Base-by-base conservation (phyloP, 92 coral and sea anemone species). In the Actinostola sp. region DNA sequence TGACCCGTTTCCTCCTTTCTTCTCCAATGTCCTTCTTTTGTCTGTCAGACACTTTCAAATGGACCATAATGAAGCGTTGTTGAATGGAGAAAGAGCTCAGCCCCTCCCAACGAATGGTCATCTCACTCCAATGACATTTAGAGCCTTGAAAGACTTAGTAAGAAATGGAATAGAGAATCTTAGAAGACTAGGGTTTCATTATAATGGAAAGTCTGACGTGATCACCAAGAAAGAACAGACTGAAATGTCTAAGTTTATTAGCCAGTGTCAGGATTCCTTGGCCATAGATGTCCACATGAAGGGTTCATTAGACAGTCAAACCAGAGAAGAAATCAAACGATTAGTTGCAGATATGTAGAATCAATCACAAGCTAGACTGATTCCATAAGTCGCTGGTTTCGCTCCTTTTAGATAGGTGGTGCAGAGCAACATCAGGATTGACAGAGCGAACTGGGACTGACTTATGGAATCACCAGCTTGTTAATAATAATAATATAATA, bases 41-140 rank as follows among this genome's bases (percentile, higher is more conserved):
- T 81, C 96, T 3, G 87, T 90, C 34, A 78, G 71, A 45, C 79
- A 64, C 49, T 90, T 90, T 71, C 96, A 90, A 58, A 57, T 39
- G 0, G 92, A 90, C 21, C 72, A 82, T 73, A 90, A 90, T 71
- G 65, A 34, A 38, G 27, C 21, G 15, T 23, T 23, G 0, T 25
- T 8, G 63, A 25, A 9, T n/a, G 11, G 8, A 8, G 50, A 50
- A 9, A 38, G 54, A 11, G 31, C 31, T 2, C 59, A 14, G 2
- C 43, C 44, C 38, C 75, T 89, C 19, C 90, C 83, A 5, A 72
- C 77, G 32, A 66, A 58, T 54, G 96, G 96, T 21, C 66, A 77
- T 53, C 69, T 90, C 8, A 80, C 81, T 48, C 84, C 81, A 8
- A 54, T 27, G 68, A 90, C 96, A 0, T 82, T 92, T 81, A 30